phyloP scores from a whole-genome alignment of 2,113 vertebrate genomes.

The Phalacrocorax brasilianus region DNA sequence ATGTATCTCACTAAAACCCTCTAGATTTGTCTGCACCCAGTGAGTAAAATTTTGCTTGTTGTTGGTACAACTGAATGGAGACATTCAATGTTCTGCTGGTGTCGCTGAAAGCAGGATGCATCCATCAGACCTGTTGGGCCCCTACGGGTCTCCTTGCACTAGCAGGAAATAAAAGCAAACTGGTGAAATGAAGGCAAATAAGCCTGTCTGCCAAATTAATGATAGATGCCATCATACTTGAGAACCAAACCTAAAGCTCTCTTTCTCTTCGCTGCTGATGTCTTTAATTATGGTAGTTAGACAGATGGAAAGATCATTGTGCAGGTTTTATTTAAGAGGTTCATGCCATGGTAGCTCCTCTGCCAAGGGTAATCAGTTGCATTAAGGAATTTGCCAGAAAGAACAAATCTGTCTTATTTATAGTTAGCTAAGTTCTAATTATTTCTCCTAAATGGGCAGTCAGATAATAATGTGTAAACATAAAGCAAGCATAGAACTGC shows the following conservation, averaged over 20 bases:
- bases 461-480: slow-evolving; percentile 53
- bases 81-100: background rate
- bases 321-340: slow-evolving; percentile 70
- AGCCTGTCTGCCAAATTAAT: slow-evolving; percentile 59
- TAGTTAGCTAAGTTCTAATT: slow-evolving; percentile 66
- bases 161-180: slow-evolving; percentile 21
- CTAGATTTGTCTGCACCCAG: background rate
- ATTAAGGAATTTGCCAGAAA: slow-evolving; percentile 71
- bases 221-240: slow-evolving; percentile 45
- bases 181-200: slow-evolving; percentile 56
- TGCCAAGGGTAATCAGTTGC: slow-evolving; percentile 63
- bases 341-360: slow-evolving; percentile 41
- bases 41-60: background rate
- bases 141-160: background rate
- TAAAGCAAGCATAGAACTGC: slow-evolving; percentile 1
- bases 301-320: slow-evolving; percentile 75
- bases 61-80: background rate
- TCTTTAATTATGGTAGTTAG: slow-evolving; percentile 70
- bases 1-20: background rate
- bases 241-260: slow-evolving; percentile 65
- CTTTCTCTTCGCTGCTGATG: slow-evolving; percentile 45
- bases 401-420: slow-evolving; percentile 68
- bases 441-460: slow-evolving; percentile 59
- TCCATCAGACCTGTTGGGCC: background rate
- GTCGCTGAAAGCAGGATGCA: background rate